phyloP scores from a whole-genome alignment of 2,797 vertebrate species.

The Octomys mimax region DNA sequence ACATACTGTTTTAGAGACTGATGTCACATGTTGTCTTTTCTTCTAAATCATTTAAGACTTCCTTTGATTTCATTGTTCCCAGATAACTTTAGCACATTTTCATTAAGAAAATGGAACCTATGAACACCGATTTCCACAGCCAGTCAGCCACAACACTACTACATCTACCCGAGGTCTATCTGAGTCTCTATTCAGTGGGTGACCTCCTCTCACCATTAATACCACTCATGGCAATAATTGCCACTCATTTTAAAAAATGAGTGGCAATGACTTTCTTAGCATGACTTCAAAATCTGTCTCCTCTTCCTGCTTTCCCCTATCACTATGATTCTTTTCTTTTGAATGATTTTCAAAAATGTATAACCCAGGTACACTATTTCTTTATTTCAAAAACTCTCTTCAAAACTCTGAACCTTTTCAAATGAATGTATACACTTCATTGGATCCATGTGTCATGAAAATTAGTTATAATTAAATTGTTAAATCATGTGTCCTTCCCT shows the following conservation, averaged over 20 bases:
- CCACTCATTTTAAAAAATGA: not conserved
- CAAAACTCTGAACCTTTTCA: not conserved
- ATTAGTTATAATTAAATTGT: not conserved
- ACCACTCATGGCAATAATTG: not conserved
- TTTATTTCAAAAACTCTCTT: not conserved
- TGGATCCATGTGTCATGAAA: not conserved
- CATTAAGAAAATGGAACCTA: not conserved
- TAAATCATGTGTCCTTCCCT: not conserved
- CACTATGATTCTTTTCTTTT: not conserved
- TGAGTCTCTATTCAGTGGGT: not conserved
- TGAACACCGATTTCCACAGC: not conserved
- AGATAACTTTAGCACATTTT: not conserved
- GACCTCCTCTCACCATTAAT: not conserved
- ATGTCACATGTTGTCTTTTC: not conserved
- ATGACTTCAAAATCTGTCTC: not conserved
- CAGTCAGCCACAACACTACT: not conserved
- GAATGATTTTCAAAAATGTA: not conserved
- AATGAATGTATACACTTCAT: not conserved
- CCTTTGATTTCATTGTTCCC: not conserved
- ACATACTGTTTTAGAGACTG: not conserved
- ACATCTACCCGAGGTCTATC: not conserved
- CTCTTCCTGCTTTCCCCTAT: not conserved
- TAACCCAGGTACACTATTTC: not conserved
- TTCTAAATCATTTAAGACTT: not conserved
- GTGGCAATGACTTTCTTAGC: not conserved